Evolutionary conservation across 1,140 invertebrate genomes (phyloP), one percentile per base, ranked within the genome.

Genomic region (Temnothorax longispinosus): DNA sequence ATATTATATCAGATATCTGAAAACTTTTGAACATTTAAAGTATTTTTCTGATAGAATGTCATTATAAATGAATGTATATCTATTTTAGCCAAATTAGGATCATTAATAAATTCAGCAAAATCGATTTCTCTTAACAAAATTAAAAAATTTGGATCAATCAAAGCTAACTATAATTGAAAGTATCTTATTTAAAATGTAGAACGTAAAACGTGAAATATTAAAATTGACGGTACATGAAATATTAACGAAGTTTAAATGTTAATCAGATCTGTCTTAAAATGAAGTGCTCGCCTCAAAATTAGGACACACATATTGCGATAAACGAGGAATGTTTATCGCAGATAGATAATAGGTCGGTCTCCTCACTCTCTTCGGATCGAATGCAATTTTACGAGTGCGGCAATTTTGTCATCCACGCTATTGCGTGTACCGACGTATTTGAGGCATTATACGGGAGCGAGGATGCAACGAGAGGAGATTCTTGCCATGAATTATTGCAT

Each of bases 401-500:
- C 7, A 58, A 74, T 75, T 60, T 84, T 27, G 54, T 60, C 13
- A 35, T 80, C 32, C 13, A 32, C 18, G 13, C 10, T 74, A 74
- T 72, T 74, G 54, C 67, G 56, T 62, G 44, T 32, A 65, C n/a
- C 21, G 18, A 44, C 6, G 80, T 41, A 82, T 18, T 72, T 58
- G 78, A 21, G 27, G 67, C 54, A 75, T 84, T 58, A 87, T 54
- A 58, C 32, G 54, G 47, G 13, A 87, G 44, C 44, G 69, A 38
- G 60, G 41, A 41, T 75, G 78, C 47, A 85, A 38, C 58, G 35
- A 13, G 27, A 10, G 21, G n/a, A 86, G 38, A 87, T 90, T 58
- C 81, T 86, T 82, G 76, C 56, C 32, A 44, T 64, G 62, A 90
- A 75, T 90, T 86, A 90, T 90, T 88, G 64, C 89, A 88, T 90